Conservation (phyloP, 2,888 invertebrate genomes). For the Fragum sueziense region DNA sequence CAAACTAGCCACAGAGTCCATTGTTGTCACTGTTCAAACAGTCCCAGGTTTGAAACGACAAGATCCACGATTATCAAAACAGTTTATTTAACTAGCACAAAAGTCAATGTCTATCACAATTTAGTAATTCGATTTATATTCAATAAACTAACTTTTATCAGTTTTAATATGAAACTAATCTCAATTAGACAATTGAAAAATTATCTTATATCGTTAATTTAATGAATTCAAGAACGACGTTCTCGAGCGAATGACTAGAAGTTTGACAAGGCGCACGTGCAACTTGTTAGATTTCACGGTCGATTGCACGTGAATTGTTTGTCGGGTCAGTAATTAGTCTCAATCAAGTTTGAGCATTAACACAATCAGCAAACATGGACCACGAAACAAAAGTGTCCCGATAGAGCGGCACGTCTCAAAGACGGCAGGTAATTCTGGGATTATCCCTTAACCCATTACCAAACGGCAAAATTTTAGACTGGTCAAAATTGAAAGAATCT, state of each 20-base stretch:
- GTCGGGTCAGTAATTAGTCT: slow-evolving; percentile 22
- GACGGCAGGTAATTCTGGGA: not conserved
- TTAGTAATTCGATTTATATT: too few relatives aligned
- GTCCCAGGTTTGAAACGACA: not conserved
- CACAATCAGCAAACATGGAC: slow-evolving; percentile 11
- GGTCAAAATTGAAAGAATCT: too few relatives aligned
- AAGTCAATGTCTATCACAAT: not conserved
- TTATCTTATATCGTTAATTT: too few relatives aligned
- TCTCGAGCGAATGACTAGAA: not conserved
- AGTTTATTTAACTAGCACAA: not conserved
- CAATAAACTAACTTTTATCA: not conserved
- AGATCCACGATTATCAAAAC: not conserved
- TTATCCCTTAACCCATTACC: not conserved
- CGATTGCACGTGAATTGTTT: not conserved
- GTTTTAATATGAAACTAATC: too few relatives aligned
- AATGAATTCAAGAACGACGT: too few relatives aligned
- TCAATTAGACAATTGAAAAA: too few relatives aligned
- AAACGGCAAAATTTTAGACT: not conserved
- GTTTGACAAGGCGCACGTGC: slow-evolving; percentile 10
- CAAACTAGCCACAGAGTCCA: not conserved
- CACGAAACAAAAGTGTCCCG: slow-evolving; percentile 12
- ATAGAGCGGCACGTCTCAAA: slow-evolving; percentile 41
- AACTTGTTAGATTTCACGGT: not conserved
- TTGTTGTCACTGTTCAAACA: not conserved
- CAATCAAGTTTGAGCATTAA: slow-evolving; percentile 22